Evolutionary conservation across 1,140 invertebrate genomes (phyloP).

Genomic region (Carcinoscorpius rotundicauda): DNA sequence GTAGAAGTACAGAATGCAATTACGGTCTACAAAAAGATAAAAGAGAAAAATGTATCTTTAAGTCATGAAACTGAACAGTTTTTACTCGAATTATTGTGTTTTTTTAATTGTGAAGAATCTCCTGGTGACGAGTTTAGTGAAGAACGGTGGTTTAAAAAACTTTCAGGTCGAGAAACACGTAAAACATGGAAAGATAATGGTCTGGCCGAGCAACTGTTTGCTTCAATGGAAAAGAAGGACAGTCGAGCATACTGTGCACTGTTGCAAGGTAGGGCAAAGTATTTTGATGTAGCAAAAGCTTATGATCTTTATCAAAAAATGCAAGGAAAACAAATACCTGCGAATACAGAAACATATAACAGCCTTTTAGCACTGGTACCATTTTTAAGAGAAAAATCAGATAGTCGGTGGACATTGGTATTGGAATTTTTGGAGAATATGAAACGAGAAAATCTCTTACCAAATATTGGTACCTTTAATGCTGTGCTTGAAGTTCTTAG

Average conservation of each 20-base stretch:
- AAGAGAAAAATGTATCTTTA: conserved; percentile 43
- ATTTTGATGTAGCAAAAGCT: conserved; percentile 45
- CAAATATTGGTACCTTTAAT: conserved; percentile 63
- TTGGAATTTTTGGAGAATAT: conserved; percentile 47
- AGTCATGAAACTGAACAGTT: conserved; percentile 48
- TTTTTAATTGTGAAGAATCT: conserved; percentile 56
- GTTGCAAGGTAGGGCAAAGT: conserved; percentile 57
- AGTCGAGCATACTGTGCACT: conserved; percentile 42
- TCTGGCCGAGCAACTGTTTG: conserved; percentile 52
- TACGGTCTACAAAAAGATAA: conserved; percentile 55
- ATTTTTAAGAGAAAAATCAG: conserved; percentile 46
- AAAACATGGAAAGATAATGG: conserved; percentile 61
- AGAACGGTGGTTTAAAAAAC: conserved; percentile 54
- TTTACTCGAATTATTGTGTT: conserved; percentile 70
- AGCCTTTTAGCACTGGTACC: conserved; percentile 45
- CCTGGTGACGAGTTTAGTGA: conserved; percentile 54
- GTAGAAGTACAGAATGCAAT: conserved; percentile 52
- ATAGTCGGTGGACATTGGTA: conserved; percentile 48
- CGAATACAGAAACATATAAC: conserved; percentile 53
- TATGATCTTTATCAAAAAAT: conserved; percentile 52
- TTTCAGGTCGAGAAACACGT: conserved; percentile 38
- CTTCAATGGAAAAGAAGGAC: conserved; percentile 33
- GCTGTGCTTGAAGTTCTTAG: conserved; percentile 45
- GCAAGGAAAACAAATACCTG: conserved; percentile 43
- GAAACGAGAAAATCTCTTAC: conserved; percentile 41